Evolutionary conservation across 2,113 vertebrate genomes (phyloP), one percentile per base, ranked within the genome.

Genomic region (Galeopterus variegatus): DNA sequence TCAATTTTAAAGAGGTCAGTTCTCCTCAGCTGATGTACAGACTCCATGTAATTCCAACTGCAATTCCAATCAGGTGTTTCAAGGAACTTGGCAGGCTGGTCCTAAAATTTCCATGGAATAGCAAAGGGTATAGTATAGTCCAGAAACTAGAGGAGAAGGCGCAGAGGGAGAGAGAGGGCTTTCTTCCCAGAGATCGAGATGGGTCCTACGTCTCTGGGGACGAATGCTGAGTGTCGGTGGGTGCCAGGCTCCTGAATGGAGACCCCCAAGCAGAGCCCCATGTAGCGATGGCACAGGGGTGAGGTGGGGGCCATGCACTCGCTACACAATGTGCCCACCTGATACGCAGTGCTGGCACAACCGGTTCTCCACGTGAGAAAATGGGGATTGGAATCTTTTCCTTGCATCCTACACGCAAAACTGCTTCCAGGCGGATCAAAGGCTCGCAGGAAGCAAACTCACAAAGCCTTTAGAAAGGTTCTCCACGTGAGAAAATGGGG

Each of bases 401-500:
- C 21, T 62, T 28, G 0, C n/a, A 1, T 8, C n/a, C 65, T 18
- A 3, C 54, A 18, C 31, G 21, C 45, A 28, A 36, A 14, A 4
- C 17, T 6, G 1, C 11, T 13, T 54, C 70, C 77, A 54, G 70
- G 80, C 4, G n/a, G n/a, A 5, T 13, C 18, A 10, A 26, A 65
- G 76, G 36, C 85, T 76, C 0, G 3, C 33, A 1, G 7, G 11
- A 48, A 36, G 93, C 84, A 80, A 70, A 50, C 21, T 26, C 1
- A 1, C 2, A 21, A n/a, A 54, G 21, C 41, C 87, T 19, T 26
- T 13, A 45, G 14, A 26, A 54, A 45, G 0, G 2, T 54, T n/a
- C 77, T 9, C 14, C 11, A 0, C 15, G 1, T 0, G 3, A 28
- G n/a, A 31, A 13, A 2, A 2, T 0, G 1, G 0, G 23, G 24